Conservation (phyloP, 2,113 vertebrate genomes). For the Pholis gunnellus region DNA sequence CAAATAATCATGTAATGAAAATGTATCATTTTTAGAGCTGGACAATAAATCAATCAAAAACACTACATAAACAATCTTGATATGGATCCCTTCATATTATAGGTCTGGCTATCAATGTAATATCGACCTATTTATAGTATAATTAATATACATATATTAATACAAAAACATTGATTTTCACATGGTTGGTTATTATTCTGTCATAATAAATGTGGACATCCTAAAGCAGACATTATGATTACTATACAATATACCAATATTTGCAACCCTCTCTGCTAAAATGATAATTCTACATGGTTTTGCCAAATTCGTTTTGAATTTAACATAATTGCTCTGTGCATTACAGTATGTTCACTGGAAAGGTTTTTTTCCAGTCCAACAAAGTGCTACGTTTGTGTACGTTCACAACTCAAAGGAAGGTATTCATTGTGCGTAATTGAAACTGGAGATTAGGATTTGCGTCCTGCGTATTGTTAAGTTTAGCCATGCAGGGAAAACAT, state of each 20-base stretch:
- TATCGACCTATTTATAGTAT: not conserved
- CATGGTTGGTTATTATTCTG: not conserved
- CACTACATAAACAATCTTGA: not conserved
- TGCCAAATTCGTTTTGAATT: no score
- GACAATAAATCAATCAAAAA: no score
- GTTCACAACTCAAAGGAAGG: not conserved
- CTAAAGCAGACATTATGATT: not conserved
- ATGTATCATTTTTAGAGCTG: no score
- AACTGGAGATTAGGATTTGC: no score
- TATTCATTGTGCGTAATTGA: not conserved
- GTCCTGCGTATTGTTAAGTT: no score
- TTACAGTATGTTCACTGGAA: not conserved
- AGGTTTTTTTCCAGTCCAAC: no score
- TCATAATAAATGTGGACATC: not conserved
- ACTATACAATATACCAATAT: not conserved
- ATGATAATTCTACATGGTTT: no score
- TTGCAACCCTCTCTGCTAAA: no score
- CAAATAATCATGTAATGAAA: not conserved
- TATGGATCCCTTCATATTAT: not conserved
- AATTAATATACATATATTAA: not conserved
- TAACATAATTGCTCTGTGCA: not conserved
- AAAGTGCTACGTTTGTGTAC: not conserved
- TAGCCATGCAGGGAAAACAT: no score
- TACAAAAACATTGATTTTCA: not conserved
- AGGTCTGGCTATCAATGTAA: not conserved